Evolutionary conservation across 2,888 invertebrate genomes (phyloP), one percentile per base, ranked within the genome.

Genomic region (Tenthredo mesomela): DNA sequence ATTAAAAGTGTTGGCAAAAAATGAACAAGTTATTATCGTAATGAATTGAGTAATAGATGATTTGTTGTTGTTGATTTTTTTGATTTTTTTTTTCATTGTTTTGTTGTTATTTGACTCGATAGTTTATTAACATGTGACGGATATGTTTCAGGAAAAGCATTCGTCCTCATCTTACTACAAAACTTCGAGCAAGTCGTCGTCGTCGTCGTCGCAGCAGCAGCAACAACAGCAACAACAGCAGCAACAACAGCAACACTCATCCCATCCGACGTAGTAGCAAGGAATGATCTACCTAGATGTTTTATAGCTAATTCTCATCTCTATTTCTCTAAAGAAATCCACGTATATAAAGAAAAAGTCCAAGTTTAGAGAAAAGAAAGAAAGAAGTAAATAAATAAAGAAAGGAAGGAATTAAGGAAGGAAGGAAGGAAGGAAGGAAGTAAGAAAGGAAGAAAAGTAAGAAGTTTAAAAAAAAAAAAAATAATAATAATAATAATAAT

Each of bases 71-170:
- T 29, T 65, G 3, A 25, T 71, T 71, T 71, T 37, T 71, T 40
- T 29, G 29, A 29, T 29, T 29, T 29, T 29, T 29, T 3, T 33
- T 33, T 33, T 33, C 4, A 3, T 33, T 4, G 4, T 4, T 4
- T 4, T 33, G n/a, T 33, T 33, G 33, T 40, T 71, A 40, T 40
- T 71, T 15, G 5, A 25, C 7, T 29, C 33, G 2, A 65, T 33
- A 18, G 37, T 18, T 54, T n/a, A 18, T 61, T 21, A 61, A 37
- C 15, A 12, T 40, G n/a, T 50, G 6, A 37, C 18, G n/a, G 50
- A 40, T 87, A 86, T 91, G 90, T 91, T 92, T 71, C 92, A 92
- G 92, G 92, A 92, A 50, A 92, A 91, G 87, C 91, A 92, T 86
- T 86, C 91, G 82, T 91, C 92, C 88, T 77, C 91, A 92, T 86